These are phyloP conservation scores for Phalanger gymnotis DNA, from an alignment of 2,797 vertebrate genomes.

Conservation along the genomic window DNA sequence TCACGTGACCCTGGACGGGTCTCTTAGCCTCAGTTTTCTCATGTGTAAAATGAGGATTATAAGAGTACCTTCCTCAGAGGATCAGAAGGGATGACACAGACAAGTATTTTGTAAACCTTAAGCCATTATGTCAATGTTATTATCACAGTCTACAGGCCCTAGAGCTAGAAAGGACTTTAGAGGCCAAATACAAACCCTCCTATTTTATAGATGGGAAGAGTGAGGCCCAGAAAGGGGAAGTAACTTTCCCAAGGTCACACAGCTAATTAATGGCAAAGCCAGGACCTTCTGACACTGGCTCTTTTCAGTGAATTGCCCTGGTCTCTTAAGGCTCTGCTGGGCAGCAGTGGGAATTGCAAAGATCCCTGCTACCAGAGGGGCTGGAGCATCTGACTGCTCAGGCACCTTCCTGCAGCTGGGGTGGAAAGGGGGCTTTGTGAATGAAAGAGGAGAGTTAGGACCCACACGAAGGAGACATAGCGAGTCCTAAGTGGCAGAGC, in stretches of 20 bases:
- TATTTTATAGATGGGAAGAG: not conserved
- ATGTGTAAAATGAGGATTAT: not conserved
- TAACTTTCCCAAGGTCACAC: not conserved
- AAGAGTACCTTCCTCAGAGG: not conserved
- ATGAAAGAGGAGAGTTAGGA: conserved; percentile 24
- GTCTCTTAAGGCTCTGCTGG: not conserved
- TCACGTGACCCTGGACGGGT: not conserved
- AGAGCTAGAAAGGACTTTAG: not conserved
- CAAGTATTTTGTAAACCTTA: not conserved
- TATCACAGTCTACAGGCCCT: not conserved
- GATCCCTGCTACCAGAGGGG: not conserved
- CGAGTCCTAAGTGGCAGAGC: conserved; percentile 19
- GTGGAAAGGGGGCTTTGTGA: not conserved
- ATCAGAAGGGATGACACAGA: not conserved
- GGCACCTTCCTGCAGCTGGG: not conserved
- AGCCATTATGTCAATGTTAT: not conserved
- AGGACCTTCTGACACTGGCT: not conserved
- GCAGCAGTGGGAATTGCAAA: not conserved
- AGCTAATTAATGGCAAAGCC: not conserved
- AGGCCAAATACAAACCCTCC: not conserved
- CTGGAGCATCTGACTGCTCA: not conserved
- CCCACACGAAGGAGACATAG: not conserved
- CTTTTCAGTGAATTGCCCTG: not conserved
- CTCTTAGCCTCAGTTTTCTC: not conserved
- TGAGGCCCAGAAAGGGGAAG: not conserved